A percentile compares a stretch with the other conserved stretches of the same genome.
These are phyloP conservation scores for Odontamblyopus lacepedii DNA, from an alignment of 2,797 vertebrate genomes.

Conservation along the genomic window DNA sequence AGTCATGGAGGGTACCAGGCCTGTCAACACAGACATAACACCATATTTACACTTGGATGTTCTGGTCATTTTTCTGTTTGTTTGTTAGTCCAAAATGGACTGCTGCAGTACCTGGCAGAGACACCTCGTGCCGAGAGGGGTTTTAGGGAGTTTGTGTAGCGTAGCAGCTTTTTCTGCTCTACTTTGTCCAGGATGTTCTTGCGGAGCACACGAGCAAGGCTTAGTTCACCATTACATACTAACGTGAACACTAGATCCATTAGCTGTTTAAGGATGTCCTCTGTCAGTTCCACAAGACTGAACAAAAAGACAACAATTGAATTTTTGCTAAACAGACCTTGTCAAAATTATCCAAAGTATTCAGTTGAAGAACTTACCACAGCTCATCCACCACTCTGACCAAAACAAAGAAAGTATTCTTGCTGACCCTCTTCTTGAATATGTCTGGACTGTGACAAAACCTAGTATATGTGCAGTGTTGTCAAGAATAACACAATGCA, in stretches of 20 bases:
- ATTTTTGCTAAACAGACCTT: not conserved
- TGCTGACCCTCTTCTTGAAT: constrained; percentile 97
- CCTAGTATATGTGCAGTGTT: constrained; percentile 85
- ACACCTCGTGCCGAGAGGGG: constrained; percentile 92
- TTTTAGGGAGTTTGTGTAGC: constrained; percentile 88
- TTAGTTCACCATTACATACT: constrained; percentile 94
- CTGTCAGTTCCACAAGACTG: constrained; percentile 95
- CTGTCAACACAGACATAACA: constrained; percentile 66
- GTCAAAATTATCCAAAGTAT: not conserved
- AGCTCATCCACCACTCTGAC: constrained; percentile 97
- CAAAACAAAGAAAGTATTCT: constrained; percentile 98
- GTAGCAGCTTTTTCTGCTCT: constrained; percentile 92
- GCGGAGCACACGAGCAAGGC: constrained; percentile 91
- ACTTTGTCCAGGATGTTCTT: constrained; percentile 98
- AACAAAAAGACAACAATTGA: not conserved
- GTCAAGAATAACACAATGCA: constrained; percentile 77
- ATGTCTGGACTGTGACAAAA: constrained; percentile 96
- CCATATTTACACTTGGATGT: not conserved
- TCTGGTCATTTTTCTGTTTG: not conserved
- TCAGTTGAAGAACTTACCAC: constrained; percentile 83
- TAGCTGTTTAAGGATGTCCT: constrained; percentile 94
- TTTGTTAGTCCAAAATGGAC: not conserved
- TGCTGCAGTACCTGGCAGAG: constrained; percentile 86
- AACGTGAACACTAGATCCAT: constrained; percentile 96
- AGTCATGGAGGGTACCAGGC: constrained; percentile 96